Base-by-base conservation (phyloP, 1,140 invertebrate genomes). In the Drosophila nikananu region DNA sequence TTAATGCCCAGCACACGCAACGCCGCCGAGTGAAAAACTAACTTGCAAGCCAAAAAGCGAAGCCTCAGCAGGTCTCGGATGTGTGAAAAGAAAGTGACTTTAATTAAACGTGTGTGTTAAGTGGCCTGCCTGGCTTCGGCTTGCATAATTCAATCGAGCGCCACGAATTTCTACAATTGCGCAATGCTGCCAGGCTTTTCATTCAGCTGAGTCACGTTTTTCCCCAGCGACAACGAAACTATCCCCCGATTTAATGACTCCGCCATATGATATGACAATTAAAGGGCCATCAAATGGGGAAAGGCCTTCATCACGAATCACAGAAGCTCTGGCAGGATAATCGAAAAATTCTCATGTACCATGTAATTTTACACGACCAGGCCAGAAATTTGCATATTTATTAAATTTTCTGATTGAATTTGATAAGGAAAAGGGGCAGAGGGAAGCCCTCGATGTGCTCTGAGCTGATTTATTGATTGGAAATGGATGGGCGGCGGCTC, bases 381-480 rank as follows among this genome's bases (percentile, higher is more conserved):
- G 49, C 39, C 17, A 7, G 66, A 89, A 89, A 89, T 89, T 89
- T 89, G 86, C 84, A 89, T 89, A 84, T 89, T 90, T 89, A 89
- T 89, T 90, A 84, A 84, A 89, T 90, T 89, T 89, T 80, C 42
- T 76, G 84, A 84, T 84, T 89, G 84, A 84, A 81, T 76, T 81
- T 72, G 77, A 89, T 84, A 79, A 72, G 35, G 71, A 42, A 41
- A 25, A 35, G 42, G 54, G 59, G 41, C n/a, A 10, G 25, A 9
- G 2, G 39, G 35, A 70, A 30, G 9, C 39, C 48, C 19, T 41
- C 55, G 25, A 54, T n/a, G 39, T 32, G 27, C 62, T 17, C 44
- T 19, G 54, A 52, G 52, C 30, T 71, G 37, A 63, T 74, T 74
- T 74, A 74, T 74, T 73, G 71, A 73, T 73, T 72, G 70, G 37